Evolutionary conservation across 2,888 invertebrate species (phyloP).

Genomic region (Herminia tarsipennalis): DNA sequence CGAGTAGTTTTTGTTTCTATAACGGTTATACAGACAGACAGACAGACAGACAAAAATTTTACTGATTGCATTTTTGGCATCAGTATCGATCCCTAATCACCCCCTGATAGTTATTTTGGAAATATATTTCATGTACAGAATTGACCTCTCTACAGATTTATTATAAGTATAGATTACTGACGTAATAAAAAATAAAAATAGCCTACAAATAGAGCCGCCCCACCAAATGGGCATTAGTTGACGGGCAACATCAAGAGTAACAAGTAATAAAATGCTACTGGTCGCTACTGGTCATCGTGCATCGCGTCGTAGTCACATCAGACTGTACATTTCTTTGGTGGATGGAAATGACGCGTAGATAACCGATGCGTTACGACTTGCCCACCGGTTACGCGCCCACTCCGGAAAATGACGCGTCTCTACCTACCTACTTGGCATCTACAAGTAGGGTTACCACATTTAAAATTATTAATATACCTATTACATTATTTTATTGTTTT

Average conservation of each 20-base stretch:
- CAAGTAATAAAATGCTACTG: slow-evolving; percentile 20
- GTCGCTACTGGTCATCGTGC: slow-evolving; percentile 11
- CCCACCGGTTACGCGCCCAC: slow-evolving; percentile 52
- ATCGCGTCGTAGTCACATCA: slow-evolving; percentile 17
- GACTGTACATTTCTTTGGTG: slow-evolving; percentile 37
- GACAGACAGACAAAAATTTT: no score
- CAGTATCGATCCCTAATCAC: no score
- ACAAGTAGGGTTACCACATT: slow-evolving; percentile 15
- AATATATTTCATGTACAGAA: no score
- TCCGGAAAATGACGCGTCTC: slow-evolving; percentile 33
- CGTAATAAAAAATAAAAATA: no score
- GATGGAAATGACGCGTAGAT: slow-evolving; percentile 52
- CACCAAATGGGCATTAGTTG: slow-evolving; percentile 17
- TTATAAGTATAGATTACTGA: no score
- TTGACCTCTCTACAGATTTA: no score
- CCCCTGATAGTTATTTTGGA: no score
- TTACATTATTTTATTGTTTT: no score
- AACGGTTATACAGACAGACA: no score
- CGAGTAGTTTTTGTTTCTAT: no score
- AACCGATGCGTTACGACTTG: slow-evolving; percentile 53
- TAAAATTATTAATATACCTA: no score
- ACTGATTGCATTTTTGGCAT: no score
- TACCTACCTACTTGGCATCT: slow-evolving; percentile 13
- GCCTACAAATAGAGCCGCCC: not conserved
- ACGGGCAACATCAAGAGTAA: slow-evolving; percentile 8